Evolutionary conservation across 2,113 vertebrate species (phyloP).

Genomic region (Grus americana): DNA sequence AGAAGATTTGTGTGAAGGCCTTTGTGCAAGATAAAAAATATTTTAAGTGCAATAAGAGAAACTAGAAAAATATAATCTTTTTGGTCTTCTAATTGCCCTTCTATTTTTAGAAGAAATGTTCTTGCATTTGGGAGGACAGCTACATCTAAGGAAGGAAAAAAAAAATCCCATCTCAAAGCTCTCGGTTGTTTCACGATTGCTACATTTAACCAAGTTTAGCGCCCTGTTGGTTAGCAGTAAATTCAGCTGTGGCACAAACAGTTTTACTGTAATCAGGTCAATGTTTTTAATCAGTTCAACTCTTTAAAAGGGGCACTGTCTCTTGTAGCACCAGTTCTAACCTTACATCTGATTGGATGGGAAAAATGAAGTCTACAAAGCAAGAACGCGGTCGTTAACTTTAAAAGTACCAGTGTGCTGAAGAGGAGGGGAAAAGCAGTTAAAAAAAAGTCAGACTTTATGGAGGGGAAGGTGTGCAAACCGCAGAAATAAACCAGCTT

Average conservation of each 20-base stretch:
- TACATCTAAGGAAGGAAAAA: background rate
- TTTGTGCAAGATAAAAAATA: conserved; percentile 72
- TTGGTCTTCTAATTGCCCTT: conserved; percentile 23
- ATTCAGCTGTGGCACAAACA: conserved; percentile 50
- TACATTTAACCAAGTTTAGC: conserved; percentile 14
- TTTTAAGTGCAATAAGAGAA: conserved; percentile 62
- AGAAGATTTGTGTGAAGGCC: conserved; percentile 71
- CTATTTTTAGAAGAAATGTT: conserved; percentile 17
- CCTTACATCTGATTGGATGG: conserved; percentile 58
- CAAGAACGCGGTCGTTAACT: conserved; percentile 19
- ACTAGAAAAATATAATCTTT: conserved; percentile 58
- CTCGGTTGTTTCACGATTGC: background rate
- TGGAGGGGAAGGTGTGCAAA: conserved; percentile 61
- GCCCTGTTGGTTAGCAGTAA: conserved; percentile 50
- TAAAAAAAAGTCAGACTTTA: conserved; percentile 20
- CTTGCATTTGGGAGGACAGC: conserved; percentile 37
- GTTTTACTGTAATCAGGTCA: conserved; percentile 61
- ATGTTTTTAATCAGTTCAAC: conserved; percentile 61
- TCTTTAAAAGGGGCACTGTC: conserved; percentile 66
- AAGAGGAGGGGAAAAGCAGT: background rate
- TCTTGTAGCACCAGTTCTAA: conserved; percentile 44
- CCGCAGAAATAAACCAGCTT: conserved; percentile 57
- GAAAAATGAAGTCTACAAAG: conserved; percentile 50
- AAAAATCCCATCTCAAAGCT: conserved; percentile 41
- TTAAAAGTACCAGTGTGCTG: conserved; percentile 47